These are phyloP conservation scores for Pardalotus punctatus DNA, from an alignment of 2,113 vertebrate genomes.

Conservation along the genomic window DNA sequence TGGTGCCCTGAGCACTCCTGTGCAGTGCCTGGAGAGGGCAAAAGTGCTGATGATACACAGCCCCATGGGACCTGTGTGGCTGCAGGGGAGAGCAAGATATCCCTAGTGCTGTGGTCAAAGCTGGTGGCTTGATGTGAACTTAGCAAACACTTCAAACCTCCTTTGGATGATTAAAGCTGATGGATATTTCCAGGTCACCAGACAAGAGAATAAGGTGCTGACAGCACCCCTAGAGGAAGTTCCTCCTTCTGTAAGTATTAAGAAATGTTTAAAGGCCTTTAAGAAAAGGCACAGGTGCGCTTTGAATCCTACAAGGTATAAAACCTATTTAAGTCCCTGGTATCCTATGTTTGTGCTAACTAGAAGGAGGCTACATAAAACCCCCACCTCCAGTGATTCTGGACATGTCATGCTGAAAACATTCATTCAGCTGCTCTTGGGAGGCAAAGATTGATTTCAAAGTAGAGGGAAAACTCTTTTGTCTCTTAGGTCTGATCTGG, in stretches of 20 bases:
- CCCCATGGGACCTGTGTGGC: not conserved
- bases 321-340: not conserved
- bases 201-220: not conserved
- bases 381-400: not conserved
- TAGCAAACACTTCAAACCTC: not conserved
- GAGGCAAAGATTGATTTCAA: constrained; percentile 20
- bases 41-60: not conserved
- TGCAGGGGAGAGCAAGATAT: not conserved
- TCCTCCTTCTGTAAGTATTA: not conserved
- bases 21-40: not conserved
- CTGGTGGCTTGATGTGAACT: not conserved
- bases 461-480: not conserved
- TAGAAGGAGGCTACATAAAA: not conserved
- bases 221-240: not conserved
- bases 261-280: not conserved
- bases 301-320: not conserved
- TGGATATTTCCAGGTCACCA: constrained; percentile 1
- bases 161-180: not conserved
- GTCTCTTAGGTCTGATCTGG: not conserved
- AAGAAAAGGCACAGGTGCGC: not conserved
- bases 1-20: not conserved
- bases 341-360: not conserved
- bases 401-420: not conserved
- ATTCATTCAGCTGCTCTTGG: not conserved
- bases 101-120: not conserved